Base-by-base conservation (phyloP, 1,140 invertebrate genomes). In the Pectinophora gossypiella region DNA sequence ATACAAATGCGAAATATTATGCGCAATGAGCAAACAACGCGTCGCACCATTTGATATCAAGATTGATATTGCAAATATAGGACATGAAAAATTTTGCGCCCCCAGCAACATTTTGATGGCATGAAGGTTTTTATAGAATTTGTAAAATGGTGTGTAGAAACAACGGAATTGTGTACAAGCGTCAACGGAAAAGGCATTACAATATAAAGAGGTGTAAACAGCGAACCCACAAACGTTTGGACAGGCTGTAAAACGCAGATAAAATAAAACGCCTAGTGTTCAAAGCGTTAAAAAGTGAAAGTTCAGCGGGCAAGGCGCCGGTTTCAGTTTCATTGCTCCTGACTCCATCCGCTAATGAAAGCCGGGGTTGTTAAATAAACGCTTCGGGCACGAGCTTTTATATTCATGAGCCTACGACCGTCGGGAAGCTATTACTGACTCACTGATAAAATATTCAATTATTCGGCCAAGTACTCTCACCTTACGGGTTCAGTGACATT, bases 401-500 rank as follows among this genome's bases (percentile, higher is more conserved):
- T 65, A 72, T 72, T 72, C 65, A 72, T 68, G 61, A 68, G 59
- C 36, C 27, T 48, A 38, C 46, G 27, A 45, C 53, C 57, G 36
- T 19, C 19, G 45, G 32, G 16, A 54, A 51, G 19, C 44, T 36
- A 54, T 57, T 59, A 59, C 58, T 35, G 19, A 13, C 47, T 21
- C 16, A 19, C 48, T 54, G 51, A 68, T 76, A 69, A 76, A 78
- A 76, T 76, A 73, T 76, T 73, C 64, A 76, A 68, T 73, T 72
- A 64, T 51, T 21, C 55, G 53, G 49, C 64, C 50, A 65, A 68
- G 64, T 61, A 67, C 64, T 67, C 57, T 66, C 63, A 59, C 59
- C 59, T 60, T 15, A 40, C 15, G 45, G 46, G 71, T 72, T 78
- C 72, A 63, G 51, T 50, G 64, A 61, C 65, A 68, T 61, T 56